phyloP scores from a whole-genome alignment of 2,888 invertebrate genomes.

The Osmoderma eremita region DNA sequence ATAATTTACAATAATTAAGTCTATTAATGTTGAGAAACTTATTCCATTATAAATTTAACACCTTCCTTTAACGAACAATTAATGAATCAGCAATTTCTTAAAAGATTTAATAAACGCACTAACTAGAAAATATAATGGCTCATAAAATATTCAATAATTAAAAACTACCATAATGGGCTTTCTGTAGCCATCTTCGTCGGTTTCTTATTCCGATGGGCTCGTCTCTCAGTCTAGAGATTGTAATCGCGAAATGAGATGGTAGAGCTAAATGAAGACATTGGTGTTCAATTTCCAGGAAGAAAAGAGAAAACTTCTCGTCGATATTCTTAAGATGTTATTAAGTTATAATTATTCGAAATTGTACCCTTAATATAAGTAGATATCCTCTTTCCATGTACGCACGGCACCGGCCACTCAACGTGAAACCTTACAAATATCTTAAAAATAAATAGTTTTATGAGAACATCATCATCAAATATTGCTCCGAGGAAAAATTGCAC shows the following conservation, averaged over 20 bases:
- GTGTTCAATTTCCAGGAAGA: background rate
- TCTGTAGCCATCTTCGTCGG: background rate
- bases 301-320: too few species aligned
- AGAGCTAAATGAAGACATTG: background rate
- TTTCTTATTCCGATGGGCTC: background rate
- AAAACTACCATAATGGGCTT: constrained; percentile 21
- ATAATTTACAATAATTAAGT: constrained; percentile 42
- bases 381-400: too few species aligned
- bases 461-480: too few species aligned
- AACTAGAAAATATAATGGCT: constrained; percentile 35
- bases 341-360: too few species aligned
- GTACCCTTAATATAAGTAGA: too few species aligned
- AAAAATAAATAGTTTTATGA: too few species aligned
- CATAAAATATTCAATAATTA: constrained; percentile 39
- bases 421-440: too few species aligned
- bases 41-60: constrained; percentile 41
- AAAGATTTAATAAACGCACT: constrained; percentile 40
- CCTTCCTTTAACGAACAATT: constrained; percentile 43
- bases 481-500: too few species aligned
- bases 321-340: too few species aligned
- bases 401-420: too few species aligned
- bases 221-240: constrained; percentile 7
- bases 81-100: constrained; percentile 42
- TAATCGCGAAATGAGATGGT: background rate
- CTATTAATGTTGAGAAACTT: constrained; percentile 41